Evolutionary conservation across 2,113 vertebrate genomes (phyloP), one percentile per base, ranked within the genome.

Genomic region (Platysternon megacephalum): DNA sequence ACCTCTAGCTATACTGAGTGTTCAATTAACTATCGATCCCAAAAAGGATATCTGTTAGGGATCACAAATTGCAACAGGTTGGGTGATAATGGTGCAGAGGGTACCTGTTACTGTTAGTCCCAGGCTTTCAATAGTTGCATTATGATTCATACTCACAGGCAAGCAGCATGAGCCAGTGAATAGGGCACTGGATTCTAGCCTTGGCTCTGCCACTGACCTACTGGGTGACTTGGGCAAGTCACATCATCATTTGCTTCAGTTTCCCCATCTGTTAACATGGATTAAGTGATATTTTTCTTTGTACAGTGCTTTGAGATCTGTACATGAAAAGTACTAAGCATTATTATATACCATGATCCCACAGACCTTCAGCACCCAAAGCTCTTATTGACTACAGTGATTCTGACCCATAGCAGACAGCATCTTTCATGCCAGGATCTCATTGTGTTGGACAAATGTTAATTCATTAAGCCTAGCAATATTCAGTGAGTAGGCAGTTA

Each of bases 141-240:
- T 8, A 0, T 0, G 2, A 19, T 16, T 6, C 28, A 3, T 39
- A 9, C 32, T 22, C 2, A 9, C 0, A 56, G 0, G 11, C 2
- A 55, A 44, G 79, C 61, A 9, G 17, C 1, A 2, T 11, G 4
- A 2, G 46, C 84, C 68, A 74, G 46, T 0, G 0, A 74, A 74
- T 56, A 9, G 53, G 48, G 49, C 28, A 61, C 13, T 32, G 58
- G 29, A 35, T 8, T 32, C 61, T 65, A 35, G 61, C 56, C 2
- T 8, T 1, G 4, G 1, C 76, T 94, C 35, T 88, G 32, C 78
- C 58, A 61, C 79, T 8, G 24, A 65, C 42, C 21, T 85, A 68
- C 51, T 72, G 81, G 79, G 53, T 35, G 6, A 26, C 48, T 61
- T 8, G 58, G 82, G 26, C 79, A 93, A 46, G 48, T 82, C 0